A percentile compares a stretch with the other conserved stretches of the same genome.
Conservation (phyloP, 2,797 vertebrate species). For the Lateolabrax maculatus region DNA sequence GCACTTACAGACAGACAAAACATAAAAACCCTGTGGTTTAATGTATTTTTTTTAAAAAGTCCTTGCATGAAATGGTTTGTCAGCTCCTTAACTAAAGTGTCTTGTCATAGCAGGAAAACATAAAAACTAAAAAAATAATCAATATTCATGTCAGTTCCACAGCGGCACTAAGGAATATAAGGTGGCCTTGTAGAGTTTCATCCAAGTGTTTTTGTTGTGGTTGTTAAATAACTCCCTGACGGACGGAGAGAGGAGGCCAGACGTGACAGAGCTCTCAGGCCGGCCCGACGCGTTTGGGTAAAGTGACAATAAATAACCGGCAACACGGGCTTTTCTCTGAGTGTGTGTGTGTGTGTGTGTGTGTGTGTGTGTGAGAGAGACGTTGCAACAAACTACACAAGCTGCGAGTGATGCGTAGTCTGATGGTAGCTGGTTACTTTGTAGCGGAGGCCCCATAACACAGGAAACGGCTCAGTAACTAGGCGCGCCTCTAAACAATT, state of each 20-base stretch:
- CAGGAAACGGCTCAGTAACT: slow-evolving; percentile 82
- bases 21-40: neutral
- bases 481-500: slow-evolving; percentile 85
- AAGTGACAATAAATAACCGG: slow-evolving; percentile 7
- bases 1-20: neutral
- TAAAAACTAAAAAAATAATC: neutral
- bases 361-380: too few species aligned
- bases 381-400: neutral
- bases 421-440: slow-evolving; percentile 36
- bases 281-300: neutral
- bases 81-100: neutral
- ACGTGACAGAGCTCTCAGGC: slow-evolving; percentile 6
- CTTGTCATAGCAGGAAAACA: too few species aligned
- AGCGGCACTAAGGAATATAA: neutral
- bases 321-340: neutral
- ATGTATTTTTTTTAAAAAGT: neutral
- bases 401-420: slow-evolving; percentile 4
- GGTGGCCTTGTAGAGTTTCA: fast-evolving
- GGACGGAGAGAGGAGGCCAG: slow-evolving; percentile 29
- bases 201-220: too few species aligned
- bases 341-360: too few species aligned
- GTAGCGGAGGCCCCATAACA: slow-evolving; percentile 77
- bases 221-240: slow-evolving; percentile 14
- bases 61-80: neutral
- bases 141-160: neutral